Conservation (phyloP, 2,797 vertebrate species). For the Clarias fuscus region DNA sequence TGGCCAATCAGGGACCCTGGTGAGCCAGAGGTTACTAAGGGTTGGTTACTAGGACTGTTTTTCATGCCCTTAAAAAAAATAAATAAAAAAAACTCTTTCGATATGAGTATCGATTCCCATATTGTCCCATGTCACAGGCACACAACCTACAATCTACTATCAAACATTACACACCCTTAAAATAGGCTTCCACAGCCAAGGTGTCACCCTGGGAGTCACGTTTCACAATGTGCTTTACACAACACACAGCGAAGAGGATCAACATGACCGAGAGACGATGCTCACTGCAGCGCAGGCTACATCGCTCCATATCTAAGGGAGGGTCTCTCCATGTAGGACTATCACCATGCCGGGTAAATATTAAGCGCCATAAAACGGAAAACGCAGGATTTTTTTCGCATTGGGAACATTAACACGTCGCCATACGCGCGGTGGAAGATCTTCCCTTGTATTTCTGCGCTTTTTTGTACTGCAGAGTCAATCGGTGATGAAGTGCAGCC, state of each 20-base stretch:
- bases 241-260: conserved; percentile 22
- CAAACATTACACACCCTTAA: background rate
- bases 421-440: background rate
- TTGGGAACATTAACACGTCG: conserved; percentile 1
- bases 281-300: conserved; percentile 23
- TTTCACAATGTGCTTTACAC: conserved; percentile 35
- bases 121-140: background rate
- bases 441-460: conserved; percentile 22
- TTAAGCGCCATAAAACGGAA: conserved; percentile 27
- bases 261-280: conserved; percentile 11
- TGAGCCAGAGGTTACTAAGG: conserved; percentile 70
- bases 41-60: conserved; percentile 53
- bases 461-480: conserved; percentile 40
- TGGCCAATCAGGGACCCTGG: conserved; percentile 69
- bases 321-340: conserved; percentile 18
- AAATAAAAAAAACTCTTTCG: background rate
- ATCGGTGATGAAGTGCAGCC: background rate
- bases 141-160: background rate
- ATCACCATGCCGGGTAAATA: conserved; percentile 30
- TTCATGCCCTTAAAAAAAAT: background rate
- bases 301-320: background rate
- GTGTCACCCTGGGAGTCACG: background rate
- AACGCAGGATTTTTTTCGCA: conserved; percentile 37
- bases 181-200: conserved; percentile 15
- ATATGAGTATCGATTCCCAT: background rate